Evolutionary conservation across 2,113 vertebrate species (phyloP), one percentile per base, ranked within the genome.

Genomic region (Trinectes maculatus): DNA sequence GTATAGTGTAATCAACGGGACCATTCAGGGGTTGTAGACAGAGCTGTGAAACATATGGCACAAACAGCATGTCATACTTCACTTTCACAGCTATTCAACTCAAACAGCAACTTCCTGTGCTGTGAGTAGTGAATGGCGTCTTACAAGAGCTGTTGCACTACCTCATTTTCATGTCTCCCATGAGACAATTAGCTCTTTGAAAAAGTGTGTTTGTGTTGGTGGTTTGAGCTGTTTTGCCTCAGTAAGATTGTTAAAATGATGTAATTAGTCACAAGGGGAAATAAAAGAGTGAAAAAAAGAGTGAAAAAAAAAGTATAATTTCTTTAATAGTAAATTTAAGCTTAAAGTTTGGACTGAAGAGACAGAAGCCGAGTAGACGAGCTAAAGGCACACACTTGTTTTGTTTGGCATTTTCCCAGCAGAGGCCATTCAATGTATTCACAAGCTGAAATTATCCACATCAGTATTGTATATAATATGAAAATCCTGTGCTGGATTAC

Each of bases 31-130:
- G 55, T 71, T 74, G 69, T 48, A 67, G 74, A 81, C 55, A 71
- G 78, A 82, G 79, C 83, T 87, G 80, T 69, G 83, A 82, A 84
- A 72, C 90, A 90, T 87, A 88, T 88, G 88, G 79, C 62, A 58
- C 56, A 56, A n/a, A 77, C 87, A 87, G 87, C 80, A 74, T 53
- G 80, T 39, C 37, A 57, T 36, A 40, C 71, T 80, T 80, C 76
- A 63, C 56, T 51, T 78, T 53, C 47, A 8, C 25, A 15, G 79
- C 0, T 57, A 22, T 33, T 31, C 51, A 46, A 78, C 33, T 59
- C 46, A 16, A 63, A 79, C 64, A 7, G 64, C 18, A 73, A 73
- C 67, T 71, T 87, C 68, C 74, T 75, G 48, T 49, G 60, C 61
- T 55, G 40, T 31, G 57, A 70, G 40, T 44, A 37, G 34, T 49